These are phyloP conservation scores for Orthonychiurus folsomi DNA, from an alignment of 2,888 invertebrate genomes.

Conservation along the genomic window DNA sequence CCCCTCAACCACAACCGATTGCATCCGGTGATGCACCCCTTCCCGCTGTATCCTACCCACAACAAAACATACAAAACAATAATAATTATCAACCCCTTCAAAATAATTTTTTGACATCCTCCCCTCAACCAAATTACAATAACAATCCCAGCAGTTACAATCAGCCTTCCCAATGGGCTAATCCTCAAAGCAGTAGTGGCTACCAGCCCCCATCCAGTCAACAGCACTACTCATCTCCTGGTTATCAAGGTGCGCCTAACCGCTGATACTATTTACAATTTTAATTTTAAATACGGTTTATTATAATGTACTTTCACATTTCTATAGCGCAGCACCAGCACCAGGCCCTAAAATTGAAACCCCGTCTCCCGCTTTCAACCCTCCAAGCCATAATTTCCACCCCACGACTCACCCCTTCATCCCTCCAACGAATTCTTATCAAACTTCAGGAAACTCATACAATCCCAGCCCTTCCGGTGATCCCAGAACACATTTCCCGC, in stretches of 20 bases:
- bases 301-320: slow-evolving; percentile 18
- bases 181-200: slow-evolving; percentile 6
- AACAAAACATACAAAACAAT: background rate
- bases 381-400: slow-evolving; percentile 38
- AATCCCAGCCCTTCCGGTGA: slow-evolving; percentile 23
- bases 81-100: background rate
- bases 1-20: slow-evolving; percentile 6
- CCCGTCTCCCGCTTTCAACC: slow-evolving; percentile 36
- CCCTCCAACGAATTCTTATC: slow-evolving; percentile 31
- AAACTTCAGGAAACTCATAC: slow-evolving; percentile 37
- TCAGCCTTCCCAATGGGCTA: background rate
- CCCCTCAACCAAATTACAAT: background rate
- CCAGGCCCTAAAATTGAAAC: slow-evolving; percentile 26
- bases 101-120: background rate
- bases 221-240: too few relatives aligned
- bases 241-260: slow-evolving; percentile 5
- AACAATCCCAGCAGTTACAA: background rate
- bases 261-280: slow-evolving; percentile 13
- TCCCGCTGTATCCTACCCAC: background rate
- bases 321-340: slow-evolving; percentile 16
- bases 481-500: background rate
- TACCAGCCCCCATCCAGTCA: too few relatives aligned
- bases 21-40: slow-evolving; percentile 11
- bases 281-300: background rate
- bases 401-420: slow-evolving; percentile 32